Percentiles rank a stretch among this genome's conserved stretches.
Conservation (phyloP, 2,113 vertebrate species). For the Hemibagrus wyckioides region DNA sequence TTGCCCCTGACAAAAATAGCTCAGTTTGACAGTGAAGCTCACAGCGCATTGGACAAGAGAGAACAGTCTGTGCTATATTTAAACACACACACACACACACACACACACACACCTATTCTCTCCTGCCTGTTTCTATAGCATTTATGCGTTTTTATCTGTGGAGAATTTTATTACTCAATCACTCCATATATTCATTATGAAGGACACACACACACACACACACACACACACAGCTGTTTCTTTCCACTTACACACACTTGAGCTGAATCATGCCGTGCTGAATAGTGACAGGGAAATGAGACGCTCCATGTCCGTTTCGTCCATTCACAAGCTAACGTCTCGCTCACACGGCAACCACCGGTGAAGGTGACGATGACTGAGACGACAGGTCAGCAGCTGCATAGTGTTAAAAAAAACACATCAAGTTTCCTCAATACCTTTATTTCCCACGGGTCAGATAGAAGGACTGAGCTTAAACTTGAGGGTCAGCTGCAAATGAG, state of each 20-base stretch:
- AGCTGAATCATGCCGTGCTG: background rate
- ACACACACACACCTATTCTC: slow-evolving; percentile 28
- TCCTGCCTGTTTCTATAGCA: background rate
- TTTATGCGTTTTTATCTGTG: background rate
- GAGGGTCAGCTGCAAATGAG: background rate
- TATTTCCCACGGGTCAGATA: background rate
- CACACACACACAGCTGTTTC: slow-evolving; percentile 2
- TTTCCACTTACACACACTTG: background rate
- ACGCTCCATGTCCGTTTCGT: background rate
- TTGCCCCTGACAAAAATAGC: slow-evolving; percentile 67
- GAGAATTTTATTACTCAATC: background rate
- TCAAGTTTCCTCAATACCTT: background rate
- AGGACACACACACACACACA: background rate
- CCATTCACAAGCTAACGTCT: background rate
- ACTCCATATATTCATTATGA: background rate
- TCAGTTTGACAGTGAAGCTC: slow-evolving; percentile 57
- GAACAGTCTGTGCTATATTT: slow-evolving; percentile 54
- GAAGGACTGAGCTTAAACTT: background rate
- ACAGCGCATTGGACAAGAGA: slow-evolving; percentile 34
- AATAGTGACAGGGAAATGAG: background rate
- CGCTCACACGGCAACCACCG: background rate
- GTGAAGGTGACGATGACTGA: background rate
- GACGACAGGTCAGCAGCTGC: background rate
- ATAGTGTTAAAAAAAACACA: background rate
- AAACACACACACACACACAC: slow-evolving; percentile 42